Percentiles rank a stretch among this genome's conserved stretches.
phyloP scores from a whole-genome alignment of 2,113 vertebrate genomes.

The Asarcornis scutulata region DNA sequence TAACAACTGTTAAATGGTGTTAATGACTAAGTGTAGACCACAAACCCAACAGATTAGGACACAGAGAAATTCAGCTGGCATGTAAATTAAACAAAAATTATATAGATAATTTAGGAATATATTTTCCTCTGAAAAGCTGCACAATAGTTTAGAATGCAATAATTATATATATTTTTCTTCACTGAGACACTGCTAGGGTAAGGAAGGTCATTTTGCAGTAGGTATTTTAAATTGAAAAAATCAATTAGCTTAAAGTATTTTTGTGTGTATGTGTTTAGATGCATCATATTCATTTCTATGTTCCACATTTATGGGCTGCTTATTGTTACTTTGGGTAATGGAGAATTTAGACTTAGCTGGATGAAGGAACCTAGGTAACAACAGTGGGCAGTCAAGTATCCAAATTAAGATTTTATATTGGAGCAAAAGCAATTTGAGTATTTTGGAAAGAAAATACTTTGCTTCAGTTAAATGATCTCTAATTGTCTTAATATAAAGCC shows the following conservation, averaged over 20 bases:
- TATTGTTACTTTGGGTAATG: background rate
- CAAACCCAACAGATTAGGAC: background rate
- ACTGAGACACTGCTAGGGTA: background rate
- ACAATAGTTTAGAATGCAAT: conserved; percentile 20
- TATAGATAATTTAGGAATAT: conserved; percentile 31
- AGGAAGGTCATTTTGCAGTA: background rate
- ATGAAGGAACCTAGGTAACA: background rate
- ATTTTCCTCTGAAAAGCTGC: background rate
- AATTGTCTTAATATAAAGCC: background rate
- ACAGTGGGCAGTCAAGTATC: background rate
- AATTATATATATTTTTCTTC: background rate
- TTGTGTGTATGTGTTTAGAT: background rate
- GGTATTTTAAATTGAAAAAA: background rate
- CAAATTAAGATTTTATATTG: background rate
- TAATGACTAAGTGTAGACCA: conserved; percentile 27
- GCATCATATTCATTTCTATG: background rate
- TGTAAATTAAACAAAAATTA: conserved; percentile 13
- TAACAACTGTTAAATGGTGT: conserved; percentile 57
- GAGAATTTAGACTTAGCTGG: background rate
- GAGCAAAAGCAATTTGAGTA: background rate
- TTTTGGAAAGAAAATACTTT: background rate
- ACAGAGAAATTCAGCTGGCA: background rate
- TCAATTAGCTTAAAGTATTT: background rate
- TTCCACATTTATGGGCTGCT: background rate
- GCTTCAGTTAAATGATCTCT: background rate